Percentiles rank a stretch among this genome's conserved stretches.
These are phyloP conservation scores for Colaptes auratus DNA, from an alignment of 2,113 vertebrate genomes.

Conservation along the genomic window DNA sequence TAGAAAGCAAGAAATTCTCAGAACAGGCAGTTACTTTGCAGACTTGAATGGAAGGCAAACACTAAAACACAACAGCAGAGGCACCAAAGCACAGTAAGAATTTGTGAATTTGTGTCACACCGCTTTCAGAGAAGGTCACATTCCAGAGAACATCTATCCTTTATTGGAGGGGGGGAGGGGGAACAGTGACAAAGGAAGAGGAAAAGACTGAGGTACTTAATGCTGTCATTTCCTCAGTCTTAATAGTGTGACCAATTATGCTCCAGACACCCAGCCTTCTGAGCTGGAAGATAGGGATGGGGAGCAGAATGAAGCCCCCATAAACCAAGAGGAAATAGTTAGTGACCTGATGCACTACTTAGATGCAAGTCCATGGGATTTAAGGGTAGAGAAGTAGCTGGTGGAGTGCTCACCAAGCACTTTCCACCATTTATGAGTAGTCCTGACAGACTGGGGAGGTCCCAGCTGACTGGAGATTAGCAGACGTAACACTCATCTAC, in stretches of 20 bases:
- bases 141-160: neutral
- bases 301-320: neutral
- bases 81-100: neutral
- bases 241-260: neutral
- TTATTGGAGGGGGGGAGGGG: rapidly evolving
- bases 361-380: rapidly evolving
- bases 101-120: neutral
- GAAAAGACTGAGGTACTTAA: neutral
- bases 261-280: neutral
- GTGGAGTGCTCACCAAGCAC: neutral
- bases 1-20: neutral
- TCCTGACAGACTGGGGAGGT: neutral
- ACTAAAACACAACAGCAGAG: neutral
- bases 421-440: neutral
- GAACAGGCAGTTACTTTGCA: neutral
- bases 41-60: neutral
- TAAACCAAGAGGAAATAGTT: neutral
- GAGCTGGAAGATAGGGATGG: neutral
- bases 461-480: neutral
- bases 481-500: neutral
- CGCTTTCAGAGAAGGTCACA: neutral
- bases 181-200: neutral
- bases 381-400: too few species aligned
- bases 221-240: neutral
- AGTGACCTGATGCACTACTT: neutral